A percentile compares a stretch with the other conserved stretches of the same genome.
These are phyloP conservation scores for Leptosomus discolor DNA, from an alignment of 2,113 vertebrate species.

Conservation along the genomic window DNA sequence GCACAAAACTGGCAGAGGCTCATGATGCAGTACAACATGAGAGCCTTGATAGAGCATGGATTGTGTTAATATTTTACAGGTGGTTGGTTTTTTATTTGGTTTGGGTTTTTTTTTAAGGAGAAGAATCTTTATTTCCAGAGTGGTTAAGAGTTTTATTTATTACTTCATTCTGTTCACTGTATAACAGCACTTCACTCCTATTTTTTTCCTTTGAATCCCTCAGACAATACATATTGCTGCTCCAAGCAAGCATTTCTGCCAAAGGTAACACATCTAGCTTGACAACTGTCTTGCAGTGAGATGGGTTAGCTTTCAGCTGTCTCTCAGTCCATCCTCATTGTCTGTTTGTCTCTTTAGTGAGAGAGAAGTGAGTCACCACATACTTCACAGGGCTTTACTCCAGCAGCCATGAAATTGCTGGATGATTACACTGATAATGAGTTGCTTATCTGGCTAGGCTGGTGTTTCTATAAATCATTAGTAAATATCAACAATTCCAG, in stretches of 20 bases:
- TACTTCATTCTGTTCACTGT: not conserved
- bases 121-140: not conserved
- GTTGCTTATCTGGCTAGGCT: not conserved
- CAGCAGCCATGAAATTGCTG: not conserved
- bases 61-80: not conserved
- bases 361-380: not conserved
- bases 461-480: not conserved
- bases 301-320: not conserved
- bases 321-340: not conserved
- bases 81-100: not conserved
- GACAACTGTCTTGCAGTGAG: not conserved
- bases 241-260: not conserved
- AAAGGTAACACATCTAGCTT: not conserved
- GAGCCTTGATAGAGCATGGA: not conserved
- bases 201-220: not conserved
- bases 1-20: not conserved
- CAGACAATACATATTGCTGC: not conserved
- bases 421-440: not conserved
- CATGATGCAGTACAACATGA: not conserved
- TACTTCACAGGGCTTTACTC: not conserved
- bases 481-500: not conserved
- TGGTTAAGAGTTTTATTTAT: not conserved
- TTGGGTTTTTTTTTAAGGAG: not conserved
- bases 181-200: not conserved
- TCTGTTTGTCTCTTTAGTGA: not conserved